These are phyloP conservation scores for Mycteria americana DNA, from an alignment of 2,797 vertebrate genomes.

Conservation along the genomic window DNA sequence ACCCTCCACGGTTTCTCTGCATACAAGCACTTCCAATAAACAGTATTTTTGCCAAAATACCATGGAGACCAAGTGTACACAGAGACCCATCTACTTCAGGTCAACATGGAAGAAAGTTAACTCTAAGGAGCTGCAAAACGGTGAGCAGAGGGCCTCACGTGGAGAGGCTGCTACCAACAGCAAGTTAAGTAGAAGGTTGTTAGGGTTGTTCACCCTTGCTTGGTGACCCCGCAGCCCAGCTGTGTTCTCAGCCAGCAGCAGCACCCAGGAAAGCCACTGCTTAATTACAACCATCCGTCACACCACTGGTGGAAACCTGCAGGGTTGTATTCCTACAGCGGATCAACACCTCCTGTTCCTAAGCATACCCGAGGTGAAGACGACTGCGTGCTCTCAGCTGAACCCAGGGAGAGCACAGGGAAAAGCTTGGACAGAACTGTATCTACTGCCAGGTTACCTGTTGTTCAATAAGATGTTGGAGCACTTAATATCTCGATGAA, in stretches of 20 bases:
- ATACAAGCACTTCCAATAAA: background rate
- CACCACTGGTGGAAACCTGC: background rate
- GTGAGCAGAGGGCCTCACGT: background rate
- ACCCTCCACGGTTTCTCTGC: background rate
- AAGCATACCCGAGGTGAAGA: background rate
- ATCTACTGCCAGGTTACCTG: constrained; percentile 77
- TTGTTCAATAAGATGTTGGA: constrained; percentile 99
- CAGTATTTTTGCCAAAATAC: background rate
- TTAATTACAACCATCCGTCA: background rate
- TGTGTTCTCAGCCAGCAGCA: background rate
- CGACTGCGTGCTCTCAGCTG: rapidly evolving
- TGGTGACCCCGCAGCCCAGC: too few relatives aligned
- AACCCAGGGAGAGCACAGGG: background rate
- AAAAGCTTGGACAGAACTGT: background rate
- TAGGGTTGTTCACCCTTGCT: background rate
- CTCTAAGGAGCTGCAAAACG: background rate
- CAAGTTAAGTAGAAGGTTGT: background rate
- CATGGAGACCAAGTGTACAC: background rate
- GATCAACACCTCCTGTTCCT: background rate
- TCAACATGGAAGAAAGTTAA: background rate
- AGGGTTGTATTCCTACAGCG: background rate
- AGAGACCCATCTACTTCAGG: background rate
- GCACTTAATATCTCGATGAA: constrained; percentile 98
- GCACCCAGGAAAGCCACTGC: background rate
- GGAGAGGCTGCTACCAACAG: background rate